These are phyloP conservation scores for Bufo bufo DNA, from an alignment of 2,113 vertebrate genomes.

Conservation along the genomic window DNA sequence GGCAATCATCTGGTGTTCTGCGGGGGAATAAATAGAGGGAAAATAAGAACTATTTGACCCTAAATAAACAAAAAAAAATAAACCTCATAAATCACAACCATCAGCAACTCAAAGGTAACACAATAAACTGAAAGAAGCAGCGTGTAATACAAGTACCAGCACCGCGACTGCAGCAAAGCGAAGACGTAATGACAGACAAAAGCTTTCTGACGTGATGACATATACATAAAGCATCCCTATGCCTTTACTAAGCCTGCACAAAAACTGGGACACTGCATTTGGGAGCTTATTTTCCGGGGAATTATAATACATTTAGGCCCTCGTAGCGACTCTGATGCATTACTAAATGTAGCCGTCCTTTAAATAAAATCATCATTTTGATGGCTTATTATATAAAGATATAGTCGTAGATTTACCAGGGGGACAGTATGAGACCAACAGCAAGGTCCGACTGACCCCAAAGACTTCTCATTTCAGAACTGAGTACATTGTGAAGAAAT, in stretches of 20 bases:
- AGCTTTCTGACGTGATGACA: too few relatives aligned
- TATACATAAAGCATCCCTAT: neutral
- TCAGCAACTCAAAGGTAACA: neutral
- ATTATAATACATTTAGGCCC: slow-evolving; percentile 27
- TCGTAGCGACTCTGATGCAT: neutral
- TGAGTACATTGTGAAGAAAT: neutral
- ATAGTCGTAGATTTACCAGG: neutral
- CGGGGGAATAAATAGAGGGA: neutral
- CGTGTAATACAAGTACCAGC: too few relatives aligned
- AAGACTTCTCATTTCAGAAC: neutral
- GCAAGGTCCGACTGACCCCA: neutral
- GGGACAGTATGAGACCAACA: neutral
- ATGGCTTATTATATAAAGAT: neutral
- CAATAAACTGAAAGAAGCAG: neutral
- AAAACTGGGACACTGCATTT: slow-evolving; percentile 28
- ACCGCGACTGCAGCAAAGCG: too few relatives aligned
- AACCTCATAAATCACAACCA: neutral
- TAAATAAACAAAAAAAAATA: neutral
- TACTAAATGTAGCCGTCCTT: neutral
- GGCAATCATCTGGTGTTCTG: neutral
- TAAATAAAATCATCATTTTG: neutral
- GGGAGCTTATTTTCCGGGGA: slow-evolving; percentile 28
- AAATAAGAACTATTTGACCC: neutral
- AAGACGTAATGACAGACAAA: too few relatives aligned
- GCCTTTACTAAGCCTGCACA: neutral